phyloP scores from a whole-genome alignment of 1,140 invertebrate species.

The Dreissena polymorpha region DNA sequence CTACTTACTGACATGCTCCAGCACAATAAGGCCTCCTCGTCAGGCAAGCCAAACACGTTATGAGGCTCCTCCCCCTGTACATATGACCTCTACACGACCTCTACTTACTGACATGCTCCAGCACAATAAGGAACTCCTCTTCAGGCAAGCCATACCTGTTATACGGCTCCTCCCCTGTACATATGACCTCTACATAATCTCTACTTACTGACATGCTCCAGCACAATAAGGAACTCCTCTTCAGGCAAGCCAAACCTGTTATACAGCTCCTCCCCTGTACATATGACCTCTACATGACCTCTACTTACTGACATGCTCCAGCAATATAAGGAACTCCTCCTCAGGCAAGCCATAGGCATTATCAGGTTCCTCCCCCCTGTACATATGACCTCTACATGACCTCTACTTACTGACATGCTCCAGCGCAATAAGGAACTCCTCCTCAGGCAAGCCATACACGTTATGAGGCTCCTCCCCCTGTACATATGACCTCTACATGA shows the following conservation, averaged over 20 bases:
- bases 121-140: conserved; percentile 93
- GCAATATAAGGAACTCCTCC: conserved; percentile 93
- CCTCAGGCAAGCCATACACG: too few species aligned
- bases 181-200: too few species aligned
- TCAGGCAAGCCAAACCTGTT: conserved; percentile 96
- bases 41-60: conserved; percentile 95
- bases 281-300: too few species aligned
- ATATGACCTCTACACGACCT: too few species aligned
- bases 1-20: conserved; percentile 86
- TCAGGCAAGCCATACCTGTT: conserved; percentile 96
- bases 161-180: conserved; percentile 88
- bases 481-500: too few species aligned
- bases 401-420: too few species aligned
- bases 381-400: too few species aligned
- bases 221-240: conserved; percentile 93
- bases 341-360: conserved; percentile 96
- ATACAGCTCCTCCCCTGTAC: conserved; percentile 89
- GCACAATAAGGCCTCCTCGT: conserved; percentile 93
- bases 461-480: too few species aligned
- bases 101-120: conserved; percentile 86
- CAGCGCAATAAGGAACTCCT: too few species aligned
- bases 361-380: conserved; percentile 90
- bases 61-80: conserved; percentile 81
- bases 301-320: conserved; percentile 86
- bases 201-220: conserved; percentile 86